Conservation (phyloP, 1,140 invertebrate species). For the Eriosoma lanigerum region DNA sequence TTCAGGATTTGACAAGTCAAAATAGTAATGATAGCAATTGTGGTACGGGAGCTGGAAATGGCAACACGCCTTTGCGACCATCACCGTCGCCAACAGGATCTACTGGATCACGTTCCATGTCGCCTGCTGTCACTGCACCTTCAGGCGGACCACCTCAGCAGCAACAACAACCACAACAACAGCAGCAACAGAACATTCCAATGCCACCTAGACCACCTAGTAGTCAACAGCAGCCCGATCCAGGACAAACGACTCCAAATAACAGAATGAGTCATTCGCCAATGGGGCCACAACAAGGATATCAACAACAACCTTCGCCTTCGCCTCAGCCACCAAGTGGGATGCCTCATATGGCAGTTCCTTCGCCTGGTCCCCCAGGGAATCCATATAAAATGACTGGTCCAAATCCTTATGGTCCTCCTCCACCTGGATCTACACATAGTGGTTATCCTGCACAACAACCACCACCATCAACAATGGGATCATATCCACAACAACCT, state of each 20-base stretch:
- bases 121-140: slow-evolving; percentile 86
- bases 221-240: slow-evolving; percentile 65
- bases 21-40: slow-evolving; percentile 79
- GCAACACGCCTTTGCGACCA: slow-evolving; percentile 78
- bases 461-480: slow-evolving; percentile 51
- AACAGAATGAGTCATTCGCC: slow-evolving; percentile 73
- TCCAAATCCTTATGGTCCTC: slow-evolving; percentile 52
- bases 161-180: slow-evolving; percentile 62
- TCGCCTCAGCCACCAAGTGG: slow-evolving; percentile 62
- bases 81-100: slow-evolving; percentile 91
- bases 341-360: slow-evolving; percentile 56
- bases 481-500: slow-evolving; percentile 60
- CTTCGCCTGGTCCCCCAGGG: slow-evolving; percentile 60
- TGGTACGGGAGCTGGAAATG: slow-evolving; percentile 68
- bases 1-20: slow-evolving; percentile 79
- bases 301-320: slow-evolving; percentile 67
- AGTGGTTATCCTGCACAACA: slow-evolving; percentile 58
- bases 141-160: slow-evolving; percentile 15
- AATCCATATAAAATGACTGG: slow-evolving; percentile 55
- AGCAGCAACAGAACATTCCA: slow-evolving; percentile 78
- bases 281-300: slow-evolving; percentile 69
- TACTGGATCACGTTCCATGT: slow-evolving; percentile 91
- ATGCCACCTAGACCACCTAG: slow-evolving; percentile 89
- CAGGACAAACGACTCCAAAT: slow-evolving; percentile 59
- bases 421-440: slow-evolving; percentile 55